Conservation (phyloP, 2,888 invertebrate species). For the Habrosyne pyritoides region DNA sequence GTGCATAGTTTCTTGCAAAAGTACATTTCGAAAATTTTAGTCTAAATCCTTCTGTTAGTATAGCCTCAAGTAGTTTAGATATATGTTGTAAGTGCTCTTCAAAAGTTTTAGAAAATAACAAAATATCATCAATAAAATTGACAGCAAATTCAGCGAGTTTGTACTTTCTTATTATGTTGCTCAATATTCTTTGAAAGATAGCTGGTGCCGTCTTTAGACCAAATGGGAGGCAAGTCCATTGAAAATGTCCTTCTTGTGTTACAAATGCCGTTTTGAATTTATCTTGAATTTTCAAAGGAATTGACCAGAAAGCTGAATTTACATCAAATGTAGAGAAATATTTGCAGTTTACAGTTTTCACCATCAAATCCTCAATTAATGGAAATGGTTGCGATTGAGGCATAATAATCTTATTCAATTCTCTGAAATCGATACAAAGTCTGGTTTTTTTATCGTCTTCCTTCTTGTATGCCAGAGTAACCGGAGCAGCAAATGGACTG, state of each 20-base stretch:
- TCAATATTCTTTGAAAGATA: conserved; percentile 31
- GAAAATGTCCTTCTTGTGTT: too few relatives aligned
- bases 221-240: conserved; percentile 35
- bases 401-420: too few relatives aligned
- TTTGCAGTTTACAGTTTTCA: conserved; percentile 43
- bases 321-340: conserved; percentile 47
- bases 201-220: conserved; percentile 37
- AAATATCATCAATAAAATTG: neutral
- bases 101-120: neutral
- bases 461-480: conserved; percentile 28
- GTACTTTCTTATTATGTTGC: neutral
- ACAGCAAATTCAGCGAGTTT: neutral
- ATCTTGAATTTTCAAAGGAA: conserved; percentile 40
- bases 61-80: neutral
- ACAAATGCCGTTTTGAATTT: conserved; percentile 41
- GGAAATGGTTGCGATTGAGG: too few relatives aligned
- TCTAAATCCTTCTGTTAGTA: neutral
- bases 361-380: conserved; percentile 46
- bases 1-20: neutral
- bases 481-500: conserved; percentile 31
- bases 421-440: too few relatives aligned
- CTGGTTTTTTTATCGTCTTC: conserved; percentile 34
- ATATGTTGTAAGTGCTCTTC: neutral
- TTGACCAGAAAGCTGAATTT: conserved; percentile 56
- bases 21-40: neutral